phyloP scores from a whole-genome alignment of 2,888 invertebrate genomes.

The Steinernema hermaphroditum region DNA sequence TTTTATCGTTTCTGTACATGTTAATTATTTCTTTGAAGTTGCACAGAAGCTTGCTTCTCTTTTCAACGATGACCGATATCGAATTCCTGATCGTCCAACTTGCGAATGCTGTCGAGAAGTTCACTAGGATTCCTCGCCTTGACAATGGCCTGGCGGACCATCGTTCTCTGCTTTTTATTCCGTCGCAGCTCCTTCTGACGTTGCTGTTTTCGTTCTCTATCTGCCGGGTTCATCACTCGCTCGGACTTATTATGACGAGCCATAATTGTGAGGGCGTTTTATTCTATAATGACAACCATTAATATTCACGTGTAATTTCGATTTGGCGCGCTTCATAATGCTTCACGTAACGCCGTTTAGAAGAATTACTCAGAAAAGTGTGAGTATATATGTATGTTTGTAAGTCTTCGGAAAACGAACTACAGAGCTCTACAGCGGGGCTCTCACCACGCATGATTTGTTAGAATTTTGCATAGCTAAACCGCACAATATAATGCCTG shows the following conservation, averaged over 20 bases:
- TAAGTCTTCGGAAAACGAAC: too few species aligned
- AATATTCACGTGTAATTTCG: too few species aligned
- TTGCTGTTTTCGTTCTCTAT: conserved; percentile 87
- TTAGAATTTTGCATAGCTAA: too few species aligned
- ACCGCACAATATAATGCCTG: too few species aligned
- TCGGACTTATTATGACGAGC: conserved; percentile 86
- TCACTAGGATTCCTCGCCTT: conserved; percentile 97
- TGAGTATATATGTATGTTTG: too few species aligned
- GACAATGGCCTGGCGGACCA: conserved; percentile 91
- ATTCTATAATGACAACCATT: too few species aligned
- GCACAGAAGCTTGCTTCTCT: conserved; percentile 47
- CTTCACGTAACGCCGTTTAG: too few species aligned
- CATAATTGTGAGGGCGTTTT: too few species aligned
- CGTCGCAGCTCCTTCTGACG: conserved; percentile 80
- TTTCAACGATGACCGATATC: conserved; percentile 48
- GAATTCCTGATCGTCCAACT: conserved; percentile 89
- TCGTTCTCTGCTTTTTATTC: conserved; percentile 93
- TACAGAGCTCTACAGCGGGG: too few species aligned
- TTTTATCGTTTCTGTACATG: conserved; percentile 45
- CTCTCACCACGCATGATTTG: too few species aligned
- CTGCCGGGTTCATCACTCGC: conserved; percentile 99
- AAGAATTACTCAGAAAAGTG: too few species aligned
- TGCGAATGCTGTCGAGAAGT: conserved; percentile 90
- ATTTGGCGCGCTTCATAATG: too few species aligned
- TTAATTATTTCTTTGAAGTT: conserved; percentile 44